Conservation (phyloP, 1,140 invertebrate genomes). For the Diabrotica virgifera region DNA sequence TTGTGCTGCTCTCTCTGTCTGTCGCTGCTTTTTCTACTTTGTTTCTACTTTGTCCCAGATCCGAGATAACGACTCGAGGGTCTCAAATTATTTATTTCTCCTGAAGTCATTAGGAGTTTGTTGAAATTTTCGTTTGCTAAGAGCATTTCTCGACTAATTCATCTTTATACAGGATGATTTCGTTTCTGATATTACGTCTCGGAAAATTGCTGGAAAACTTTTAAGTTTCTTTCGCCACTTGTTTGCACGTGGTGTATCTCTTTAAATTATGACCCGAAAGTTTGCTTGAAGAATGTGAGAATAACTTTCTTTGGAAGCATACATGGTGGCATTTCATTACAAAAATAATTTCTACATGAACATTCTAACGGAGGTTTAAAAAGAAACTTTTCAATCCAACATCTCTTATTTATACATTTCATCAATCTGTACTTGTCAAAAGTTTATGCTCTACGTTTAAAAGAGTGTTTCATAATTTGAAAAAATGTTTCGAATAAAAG, state of each 20-base stretch:
- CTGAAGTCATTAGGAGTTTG: slow-evolving; percentile 12
- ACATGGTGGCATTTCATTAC: too few relatives aligned
- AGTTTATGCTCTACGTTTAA: too few relatives aligned
- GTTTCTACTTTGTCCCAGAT: slow-evolving; percentile 15
- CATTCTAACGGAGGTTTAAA: too few relatives aligned
- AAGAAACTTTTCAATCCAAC: too few relatives aligned
- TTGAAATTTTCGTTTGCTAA: slow-evolving; percentile 6
- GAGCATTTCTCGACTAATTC: background rate
- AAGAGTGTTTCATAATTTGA: too few relatives aligned
- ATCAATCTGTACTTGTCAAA: too few relatives aligned
- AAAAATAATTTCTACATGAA: too few relatives aligned
- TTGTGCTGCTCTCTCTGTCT: slow-evolving; percentile 1
- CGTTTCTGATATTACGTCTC: background rate
- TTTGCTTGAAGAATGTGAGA: too few relatives aligned
- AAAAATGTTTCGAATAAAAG: too few relatives aligned
- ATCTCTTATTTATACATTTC: too few relatives aligned
- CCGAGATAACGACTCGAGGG: slow-evolving; percentile 15
- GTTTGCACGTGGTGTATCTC: background rate
- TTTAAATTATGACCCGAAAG: too few relatives aligned
- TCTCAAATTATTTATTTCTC: slow-evolving; percentile 14
- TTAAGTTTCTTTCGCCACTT: background rate
- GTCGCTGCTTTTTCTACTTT: slow-evolving; percentile 12
- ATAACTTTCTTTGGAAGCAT: too few relatives aligned
- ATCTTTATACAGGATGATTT: background rate
- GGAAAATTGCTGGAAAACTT: background rate